A percentile compares a stretch with the other conserved stretches of the same genome.
Conservation (phyloP, 2,888 invertebrate species). For the Drosophila emarginata region DNA sequence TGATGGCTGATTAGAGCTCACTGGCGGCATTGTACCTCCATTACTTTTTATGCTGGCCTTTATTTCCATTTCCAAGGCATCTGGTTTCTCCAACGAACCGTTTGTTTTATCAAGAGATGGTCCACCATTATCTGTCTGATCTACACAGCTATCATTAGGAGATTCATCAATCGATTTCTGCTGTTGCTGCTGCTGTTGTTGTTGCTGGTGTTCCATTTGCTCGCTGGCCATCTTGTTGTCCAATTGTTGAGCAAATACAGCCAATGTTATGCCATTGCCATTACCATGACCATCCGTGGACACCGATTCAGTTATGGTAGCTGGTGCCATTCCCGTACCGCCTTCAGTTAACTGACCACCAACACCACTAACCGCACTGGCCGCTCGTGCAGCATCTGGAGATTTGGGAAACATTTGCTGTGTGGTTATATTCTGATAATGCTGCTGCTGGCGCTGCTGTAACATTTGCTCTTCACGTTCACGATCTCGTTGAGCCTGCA, state of each 20-base stretch:
- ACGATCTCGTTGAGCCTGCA: conserved; percentile 84
- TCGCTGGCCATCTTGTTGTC: conserved; percentile 71
- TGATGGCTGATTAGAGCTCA: conserved; percentile 2
- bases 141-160: conserved; percentile 47
- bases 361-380: conserved; percentile 41
- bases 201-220: conserved; percentile 47
- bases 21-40: conserved; percentile 24
- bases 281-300: conserved; percentile 48
- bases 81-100: conserved; percentile 31
- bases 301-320: conserved; percentile 55
- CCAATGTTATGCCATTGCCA: conserved; percentile 59
- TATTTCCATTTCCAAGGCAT: conserved; percentile 28
- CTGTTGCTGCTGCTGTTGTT: conserved; percentile 19
- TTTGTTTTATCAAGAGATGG: conserved; percentile 36
- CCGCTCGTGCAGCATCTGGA: conserved; percentile 57
- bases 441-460: conserved; percentile 81
- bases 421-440: conserved; percentile 79
- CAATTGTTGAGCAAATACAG: conserved; percentile 71
- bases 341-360: conserved; percentile 38
- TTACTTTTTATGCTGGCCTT: conserved; percentile 43
- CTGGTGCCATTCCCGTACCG: conserved; percentile 40
- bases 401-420: conserved; percentile 80
- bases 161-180: conserved; percentile 20
- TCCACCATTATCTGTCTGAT: conserved; percentile 66
- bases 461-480: conserved; percentile 82